Conservation (phyloP, 2,797 vertebrate genomes). For the Delichon dasypus region DNA sequence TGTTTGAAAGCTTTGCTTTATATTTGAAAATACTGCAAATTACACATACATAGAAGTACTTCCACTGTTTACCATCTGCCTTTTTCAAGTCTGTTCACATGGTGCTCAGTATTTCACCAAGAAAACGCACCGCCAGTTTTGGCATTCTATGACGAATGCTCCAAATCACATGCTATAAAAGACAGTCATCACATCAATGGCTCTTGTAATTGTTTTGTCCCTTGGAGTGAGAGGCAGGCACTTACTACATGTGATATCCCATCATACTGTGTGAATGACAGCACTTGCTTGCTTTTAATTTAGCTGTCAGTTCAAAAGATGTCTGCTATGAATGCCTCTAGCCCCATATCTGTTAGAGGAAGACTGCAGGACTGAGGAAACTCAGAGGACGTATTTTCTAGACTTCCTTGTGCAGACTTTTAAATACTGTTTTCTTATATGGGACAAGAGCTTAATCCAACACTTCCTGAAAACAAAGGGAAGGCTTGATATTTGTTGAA, state of each 20-base stretch:
- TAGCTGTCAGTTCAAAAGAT: constrained; percentile 64
- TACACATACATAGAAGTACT: constrained; percentile 62
- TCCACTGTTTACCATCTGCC: constrained; percentile 64
- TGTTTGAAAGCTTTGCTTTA: constrained; percentile 70
- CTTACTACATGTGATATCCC: constrained; percentile 61
- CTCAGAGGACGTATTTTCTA: neutral
- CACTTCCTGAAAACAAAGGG: neutral
- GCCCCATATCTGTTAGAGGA: constrained; percentile 28
- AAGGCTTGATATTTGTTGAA: neutral
- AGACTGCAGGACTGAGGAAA: constrained; percentile 7
- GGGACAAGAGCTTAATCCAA: neutral
- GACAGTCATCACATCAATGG: constrained; percentile 60
- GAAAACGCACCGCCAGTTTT: constrained; percentile 59
- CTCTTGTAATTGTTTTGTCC: constrained; percentile 66
- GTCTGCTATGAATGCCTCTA: constrained; percentile 40
- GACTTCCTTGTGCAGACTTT: neutral
- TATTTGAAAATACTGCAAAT: constrained; percentile 73
- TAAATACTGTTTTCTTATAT: neutral
- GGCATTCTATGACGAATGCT: constrained; percentile 61
- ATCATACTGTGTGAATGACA: constrained; percentile 62
- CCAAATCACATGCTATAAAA: constrained; percentile 63
- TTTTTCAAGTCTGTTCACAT: constrained; percentile 67
- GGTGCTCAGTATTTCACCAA: constrained; percentile 61
- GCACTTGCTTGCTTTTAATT: constrained; percentile 58
- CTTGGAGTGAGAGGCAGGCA: constrained; percentile 64